These are phyloP conservation scores for Temnopleurus reevesii DNA, from an alignment of 53 echinoderm and acorn worm species.

Conservation along the genomic window DNA sequence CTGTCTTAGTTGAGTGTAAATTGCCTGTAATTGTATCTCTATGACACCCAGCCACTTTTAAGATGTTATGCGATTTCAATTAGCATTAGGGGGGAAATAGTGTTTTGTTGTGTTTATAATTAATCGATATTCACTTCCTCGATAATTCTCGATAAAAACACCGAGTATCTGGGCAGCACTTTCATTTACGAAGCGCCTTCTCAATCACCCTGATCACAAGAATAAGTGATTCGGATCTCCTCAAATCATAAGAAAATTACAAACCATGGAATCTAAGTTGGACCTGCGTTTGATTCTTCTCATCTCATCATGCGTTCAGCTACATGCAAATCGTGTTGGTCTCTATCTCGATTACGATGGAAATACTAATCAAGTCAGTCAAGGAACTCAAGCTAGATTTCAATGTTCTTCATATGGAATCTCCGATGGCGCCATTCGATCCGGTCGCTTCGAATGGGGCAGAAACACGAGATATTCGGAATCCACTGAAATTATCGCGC, in stretches of 20 bases:
- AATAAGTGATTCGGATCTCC: too few relatives aligned
- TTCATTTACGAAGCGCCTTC: too few relatives aligned
- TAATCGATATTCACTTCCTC: too few relatives aligned
- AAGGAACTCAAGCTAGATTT: neutral
- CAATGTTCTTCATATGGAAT: neutral
- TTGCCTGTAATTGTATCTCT: too few relatives aligned
- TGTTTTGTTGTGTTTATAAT: too few relatives aligned
- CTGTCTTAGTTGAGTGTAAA: too few relatives aligned
- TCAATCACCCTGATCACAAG: too few relatives aligned
- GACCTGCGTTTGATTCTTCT: neutral
- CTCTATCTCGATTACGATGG: neutral
- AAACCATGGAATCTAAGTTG: neutral
- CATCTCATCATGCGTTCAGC: neutral
- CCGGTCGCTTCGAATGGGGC: neutral
- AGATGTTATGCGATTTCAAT: too few relatives aligned
- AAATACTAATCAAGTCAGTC: neutral
- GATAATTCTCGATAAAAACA: too few relatives aligned
- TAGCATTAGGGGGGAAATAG: too few relatives aligned
- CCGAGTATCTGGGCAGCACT: too few relatives aligned
- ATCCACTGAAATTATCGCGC: neutral
- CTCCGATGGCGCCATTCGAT: neutral
- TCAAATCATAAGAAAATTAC: neutral
- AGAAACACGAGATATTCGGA: slow-evolving; percentile 1
- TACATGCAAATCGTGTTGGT: neutral
- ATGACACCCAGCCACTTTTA: too few relatives aligned